Evolutionary conservation across 2,113 vertebrate species (phyloP).

Genomic region (Smithornis capensis): DNA sequence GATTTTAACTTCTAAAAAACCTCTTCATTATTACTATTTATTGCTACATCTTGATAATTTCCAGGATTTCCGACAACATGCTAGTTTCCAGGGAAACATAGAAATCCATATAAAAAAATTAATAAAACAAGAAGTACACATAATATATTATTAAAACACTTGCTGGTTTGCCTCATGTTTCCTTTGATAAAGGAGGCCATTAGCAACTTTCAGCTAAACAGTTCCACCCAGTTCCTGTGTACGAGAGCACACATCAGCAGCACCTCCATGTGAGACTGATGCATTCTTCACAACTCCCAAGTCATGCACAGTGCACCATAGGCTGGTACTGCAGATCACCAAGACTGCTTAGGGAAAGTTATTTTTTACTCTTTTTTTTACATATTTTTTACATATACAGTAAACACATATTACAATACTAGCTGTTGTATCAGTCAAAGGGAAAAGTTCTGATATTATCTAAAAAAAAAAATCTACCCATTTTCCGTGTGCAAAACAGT

Average conservation of each 20-base stretch:
- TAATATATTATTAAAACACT: neutral
- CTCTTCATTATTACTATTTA: neutral
- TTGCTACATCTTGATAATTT: neutral
- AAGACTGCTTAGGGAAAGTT: neutral
- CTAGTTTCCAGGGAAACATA: neutral
- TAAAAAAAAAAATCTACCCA: neutral
- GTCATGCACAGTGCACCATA: neutral
- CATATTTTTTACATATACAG: neutral
- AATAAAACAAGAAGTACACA: neutral
- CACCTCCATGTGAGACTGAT: neutral
- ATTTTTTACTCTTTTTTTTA: neutral
- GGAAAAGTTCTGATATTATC: neutral
- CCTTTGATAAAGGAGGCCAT: slow-evolving; percentile 34
- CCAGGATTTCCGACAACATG: neutral
- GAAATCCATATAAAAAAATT: neutral
- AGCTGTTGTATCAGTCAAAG: neutral
- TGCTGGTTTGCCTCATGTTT: slow-evolving; percentile 6
- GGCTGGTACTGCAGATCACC: neutral
- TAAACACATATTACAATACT: neutral
- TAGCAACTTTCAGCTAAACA: slow-evolving; percentile 13
- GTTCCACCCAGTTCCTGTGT: slow-evolving; percentile 13
- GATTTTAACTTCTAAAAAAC: neutral
- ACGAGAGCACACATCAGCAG: neutral
- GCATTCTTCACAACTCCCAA: neutral
- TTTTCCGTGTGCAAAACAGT: neutral